Conservation (phyloP, 2,113 vertebrate species). For the Carlito syrichta region DNA sequence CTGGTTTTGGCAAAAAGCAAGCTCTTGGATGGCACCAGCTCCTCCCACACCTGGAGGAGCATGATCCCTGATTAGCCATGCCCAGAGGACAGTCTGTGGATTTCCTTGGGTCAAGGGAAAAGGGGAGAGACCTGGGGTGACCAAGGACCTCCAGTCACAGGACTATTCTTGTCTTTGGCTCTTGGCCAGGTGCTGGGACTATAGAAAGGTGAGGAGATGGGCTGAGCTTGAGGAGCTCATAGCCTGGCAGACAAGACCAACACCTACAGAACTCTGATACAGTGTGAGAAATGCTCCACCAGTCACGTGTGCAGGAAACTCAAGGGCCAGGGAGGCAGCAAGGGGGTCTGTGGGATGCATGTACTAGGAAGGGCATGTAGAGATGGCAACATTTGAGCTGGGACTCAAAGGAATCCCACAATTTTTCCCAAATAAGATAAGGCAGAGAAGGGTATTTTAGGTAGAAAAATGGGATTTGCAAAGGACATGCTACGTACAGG, state of each 20-base stretch:
- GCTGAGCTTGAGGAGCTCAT: not conserved
- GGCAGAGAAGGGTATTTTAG: not conserved
- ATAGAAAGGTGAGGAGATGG: not conserved
- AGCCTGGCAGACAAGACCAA: not conserved
- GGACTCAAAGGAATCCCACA: not conserved
- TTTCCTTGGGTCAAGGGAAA: not conserved
- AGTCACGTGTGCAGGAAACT: not conserved
- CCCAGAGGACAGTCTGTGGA: not conserved
- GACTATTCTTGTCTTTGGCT: not conserved
- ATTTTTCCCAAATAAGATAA: not conserved
- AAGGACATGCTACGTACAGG: rapidly evolving
- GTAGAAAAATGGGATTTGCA: not conserved
- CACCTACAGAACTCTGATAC: not conserved
- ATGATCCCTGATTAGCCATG: not conserved
- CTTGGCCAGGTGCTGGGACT: not conserved
- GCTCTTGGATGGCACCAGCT: not conserved
- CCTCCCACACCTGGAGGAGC: not conserved
- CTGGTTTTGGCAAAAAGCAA: not conserved
- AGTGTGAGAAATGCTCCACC: not conserved
- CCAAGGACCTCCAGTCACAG: not conserved
- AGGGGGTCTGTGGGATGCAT: rapidly evolving
- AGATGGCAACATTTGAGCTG: not conserved
- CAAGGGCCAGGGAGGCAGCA: not conserved
- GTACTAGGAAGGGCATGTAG: not conserved
- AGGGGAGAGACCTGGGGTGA: not conserved